Percentiles rank a stretch among this genome's conserved stretches.
Evolutionary conservation across 2,113 vertebrate species (phyloP).

Genomic region (Austrofundulus limnaeus): DNA sequence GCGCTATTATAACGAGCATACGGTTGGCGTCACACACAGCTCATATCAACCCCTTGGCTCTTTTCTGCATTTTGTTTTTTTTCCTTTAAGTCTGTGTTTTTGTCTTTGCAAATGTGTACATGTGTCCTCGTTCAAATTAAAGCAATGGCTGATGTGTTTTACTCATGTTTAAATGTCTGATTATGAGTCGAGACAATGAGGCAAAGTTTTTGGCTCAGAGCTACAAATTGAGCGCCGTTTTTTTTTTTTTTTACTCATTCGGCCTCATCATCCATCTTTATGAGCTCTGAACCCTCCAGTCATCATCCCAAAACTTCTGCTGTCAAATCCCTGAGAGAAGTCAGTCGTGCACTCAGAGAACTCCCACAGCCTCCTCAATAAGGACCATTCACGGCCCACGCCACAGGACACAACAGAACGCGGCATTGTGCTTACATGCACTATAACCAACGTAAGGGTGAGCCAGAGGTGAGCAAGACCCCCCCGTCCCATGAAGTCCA

Average conservation of each 20-base stretch:
- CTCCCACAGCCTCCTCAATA: conserved; percentile 58
- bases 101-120: conserved; percentile 25
- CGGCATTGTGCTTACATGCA: conserved; percentile 61
- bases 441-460: conserved; percentile 48
- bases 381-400: conserved; percentile 56
- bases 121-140: conserved; percentile 26
- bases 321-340: conserved; percentile 52
- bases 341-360: conserved; percentile 50
- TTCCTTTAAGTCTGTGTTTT: conserved; percentile 39
- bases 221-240: conserved; percentile 38
- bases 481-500: conserved; percentile 30
- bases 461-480: conserved; percentile 64
- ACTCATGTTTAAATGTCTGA: conserved; percentile 71
- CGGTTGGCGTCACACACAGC: conserved; percentile 70
- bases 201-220: conserved; percentile 64
- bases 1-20: conserved; percentile 76
- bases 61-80: conserved; percentile 33
- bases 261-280: conserved; percentile 66
- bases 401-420: conserved; percentile 57
- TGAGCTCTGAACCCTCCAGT: conserved; percentile 46
- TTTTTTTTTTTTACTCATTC: conserved; percentile 24
- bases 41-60: conserved; percentile 70
- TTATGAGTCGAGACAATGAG: conserved; percentile 63
- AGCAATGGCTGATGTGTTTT: conserved; percentile 52
- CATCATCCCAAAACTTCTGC: conserved; percentile 46